These are phyloP conservation scores for Asbolus verrucosus DNA, from an alignment of 1,140 invertebrate genomes.

Conservation along the genomic window DNA sequence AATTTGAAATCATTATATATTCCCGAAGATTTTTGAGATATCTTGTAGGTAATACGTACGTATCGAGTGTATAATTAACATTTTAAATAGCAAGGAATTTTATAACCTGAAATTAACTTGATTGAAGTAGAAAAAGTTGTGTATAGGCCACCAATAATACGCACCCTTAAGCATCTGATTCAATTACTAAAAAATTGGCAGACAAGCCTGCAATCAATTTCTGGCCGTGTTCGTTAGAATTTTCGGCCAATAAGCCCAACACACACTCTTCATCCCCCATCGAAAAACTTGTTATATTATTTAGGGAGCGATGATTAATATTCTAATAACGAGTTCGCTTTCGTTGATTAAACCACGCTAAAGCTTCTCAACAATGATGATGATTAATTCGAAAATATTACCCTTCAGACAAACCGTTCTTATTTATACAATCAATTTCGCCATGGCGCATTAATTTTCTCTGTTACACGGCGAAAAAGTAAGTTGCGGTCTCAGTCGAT, in stretches of 20 bases:
- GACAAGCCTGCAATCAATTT: too few species aligned
- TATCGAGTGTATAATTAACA: too few species aligned
- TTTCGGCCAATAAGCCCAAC: neutral
- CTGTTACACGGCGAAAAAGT: neutral
- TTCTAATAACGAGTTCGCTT: conserved; percentile 34
- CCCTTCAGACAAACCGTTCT: neutral
- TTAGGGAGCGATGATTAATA: conserved; percentile 21
- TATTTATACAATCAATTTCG: conserved; percentile 25
- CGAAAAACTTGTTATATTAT: conserved; percentile 24
- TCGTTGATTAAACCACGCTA: conserved; percentile 25
- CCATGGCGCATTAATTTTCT: neutral
- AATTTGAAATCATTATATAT: too few species aligned
- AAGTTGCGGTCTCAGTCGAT: too few species aligned
- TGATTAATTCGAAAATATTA: conserved; percentile 29
- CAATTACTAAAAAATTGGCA: neutral
- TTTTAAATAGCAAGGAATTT: too few species aligned
- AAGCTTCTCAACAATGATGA: conserved; percentile 27
- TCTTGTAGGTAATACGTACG: too few species aligned
- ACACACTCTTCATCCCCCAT: conserved; percentile 5
- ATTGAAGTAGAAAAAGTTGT: too few species aligned
- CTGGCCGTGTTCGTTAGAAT: too few species aligned
- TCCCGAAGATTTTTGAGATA: too few species aligned
- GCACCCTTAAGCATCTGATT: neutral
- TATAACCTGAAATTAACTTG: too few species aligned
- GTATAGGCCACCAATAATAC: neutral